These are phyloP conservation scores for Urocitellus parryii DNA, from an alignment of 2,113 vertebrate species.

Conservation along the genomic window DNA sequence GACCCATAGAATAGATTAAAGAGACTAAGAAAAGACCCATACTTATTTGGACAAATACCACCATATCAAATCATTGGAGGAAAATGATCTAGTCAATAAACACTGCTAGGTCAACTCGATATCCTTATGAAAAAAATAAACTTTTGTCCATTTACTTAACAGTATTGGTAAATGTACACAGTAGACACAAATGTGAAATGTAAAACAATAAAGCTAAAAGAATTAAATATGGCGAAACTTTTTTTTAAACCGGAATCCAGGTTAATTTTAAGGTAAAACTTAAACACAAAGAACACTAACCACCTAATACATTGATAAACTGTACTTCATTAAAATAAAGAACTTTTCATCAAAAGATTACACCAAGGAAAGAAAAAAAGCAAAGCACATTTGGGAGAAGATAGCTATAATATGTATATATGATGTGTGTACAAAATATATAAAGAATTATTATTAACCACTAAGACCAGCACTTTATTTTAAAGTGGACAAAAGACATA, in stretches of 20 bases:
- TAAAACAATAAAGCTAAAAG: conserved; percentile 30
- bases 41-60: neutral
- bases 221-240: neutral
- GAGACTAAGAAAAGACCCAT: neutral
- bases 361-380: neutral
- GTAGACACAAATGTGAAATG: neutral
- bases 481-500: neutral
- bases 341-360: neutral
- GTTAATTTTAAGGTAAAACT: neutral
- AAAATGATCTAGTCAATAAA: neutral
- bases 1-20: neutral
- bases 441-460: conserved; percentile 27
- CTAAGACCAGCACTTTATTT: neutral
- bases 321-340: neutral
- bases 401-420: neutral
- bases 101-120: neutral
- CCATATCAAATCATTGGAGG: neutral
- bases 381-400: neutral
- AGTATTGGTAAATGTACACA: neutral
- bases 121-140: neutral
- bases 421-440: neutral
- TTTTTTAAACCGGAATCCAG: too few species aligned
- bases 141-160: neutral
- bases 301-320: conserved; percentile 37
- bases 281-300: neutral